Evolutionary conservation across 2,113 vertebrate genomes (phyloP).

Genomic region (Ctenodactylus gundi): DNA sequence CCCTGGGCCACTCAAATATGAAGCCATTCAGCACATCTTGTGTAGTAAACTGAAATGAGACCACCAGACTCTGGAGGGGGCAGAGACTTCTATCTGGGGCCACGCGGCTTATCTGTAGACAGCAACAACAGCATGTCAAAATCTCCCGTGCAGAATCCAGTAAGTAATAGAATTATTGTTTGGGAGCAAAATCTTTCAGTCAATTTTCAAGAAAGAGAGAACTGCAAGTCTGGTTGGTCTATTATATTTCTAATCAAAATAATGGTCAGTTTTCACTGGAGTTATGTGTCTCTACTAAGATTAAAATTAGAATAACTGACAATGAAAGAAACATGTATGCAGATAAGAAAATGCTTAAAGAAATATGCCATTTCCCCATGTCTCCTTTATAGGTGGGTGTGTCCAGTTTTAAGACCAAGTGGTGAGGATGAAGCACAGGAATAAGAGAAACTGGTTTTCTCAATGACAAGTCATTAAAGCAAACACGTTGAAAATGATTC

Average conservation of each 20-base stretch:
- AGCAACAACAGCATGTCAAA: background rate
- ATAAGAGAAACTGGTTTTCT: background rate
- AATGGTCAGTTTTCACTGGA: background rate
- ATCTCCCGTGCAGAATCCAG: background rate
- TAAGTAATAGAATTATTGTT: background rate
- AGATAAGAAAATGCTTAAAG: background rate
- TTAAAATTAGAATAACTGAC: background rate
- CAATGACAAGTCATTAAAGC: background rate
- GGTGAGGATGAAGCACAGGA: background rate
- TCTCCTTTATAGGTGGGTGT: background rate
- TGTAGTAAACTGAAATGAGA: background rate
- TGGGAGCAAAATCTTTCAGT: background rate
- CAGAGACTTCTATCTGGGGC: background rate
- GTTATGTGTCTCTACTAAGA: background rate
- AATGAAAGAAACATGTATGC: background rate
- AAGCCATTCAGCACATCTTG: background rate
- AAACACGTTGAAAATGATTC: background rate
- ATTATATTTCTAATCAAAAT: background rate
- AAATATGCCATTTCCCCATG: background rate
- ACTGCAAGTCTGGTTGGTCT: background rate
- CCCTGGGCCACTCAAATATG: background rate
- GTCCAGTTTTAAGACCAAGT: background rate
- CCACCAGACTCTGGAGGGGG: background rate
- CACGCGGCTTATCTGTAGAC: background rate
- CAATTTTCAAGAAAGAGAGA: background rate